These are phyloP conservation scores for Enteromius argenteus DNA, from an alignment of 2,797 vertebrate species.

Conservation along the genomic window DNA sequence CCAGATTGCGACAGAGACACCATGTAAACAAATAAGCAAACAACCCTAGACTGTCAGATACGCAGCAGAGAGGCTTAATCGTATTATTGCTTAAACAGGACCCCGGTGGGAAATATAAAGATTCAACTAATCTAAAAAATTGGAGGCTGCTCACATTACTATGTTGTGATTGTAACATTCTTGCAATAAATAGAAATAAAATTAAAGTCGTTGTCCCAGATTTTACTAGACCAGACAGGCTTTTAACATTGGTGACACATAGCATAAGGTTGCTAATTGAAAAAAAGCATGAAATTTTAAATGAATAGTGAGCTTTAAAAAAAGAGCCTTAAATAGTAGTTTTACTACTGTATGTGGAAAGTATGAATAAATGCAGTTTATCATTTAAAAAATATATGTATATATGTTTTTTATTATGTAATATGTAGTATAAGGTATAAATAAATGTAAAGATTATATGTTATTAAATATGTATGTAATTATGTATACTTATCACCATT, in stretches of 20 bases:
- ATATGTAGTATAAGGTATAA: background rate
- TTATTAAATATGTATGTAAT: background rate
- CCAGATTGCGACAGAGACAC: slow-evolving; percentile 76
- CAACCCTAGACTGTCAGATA: slow-evolving; percentile 45
- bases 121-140: slow-evolving; percentile 37
- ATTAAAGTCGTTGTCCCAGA: slow-evolving; percentile 14
- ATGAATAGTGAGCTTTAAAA: background rate
- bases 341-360: background rate
- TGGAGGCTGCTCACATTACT: slow-evolving; percentile 5
- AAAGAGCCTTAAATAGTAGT: background rate
- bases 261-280: background rate
- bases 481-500: background rate
- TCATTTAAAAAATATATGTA: background rate
- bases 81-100: slow-evolving; percentile 41
- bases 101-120: slow-evolving; percentile 43
- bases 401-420: background rate
- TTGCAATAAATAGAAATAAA: slow-evolving; percentile 4
- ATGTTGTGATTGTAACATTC: background rate
- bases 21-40: slow-evolving; percentile 63
- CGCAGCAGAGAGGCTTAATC: slow-evolving; percentile 32
- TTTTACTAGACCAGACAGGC: background rate
- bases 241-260: slow-evolving; percentile 8
- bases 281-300: slow-evolving; percentile 3
- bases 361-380: background rate
- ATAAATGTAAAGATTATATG: background rate